These are phyloP conservation scores for Poeciliopsis occidentalis DNA, from an alignment of 2,113 vertebrate species.

Conservation along the genomic window DNA sequence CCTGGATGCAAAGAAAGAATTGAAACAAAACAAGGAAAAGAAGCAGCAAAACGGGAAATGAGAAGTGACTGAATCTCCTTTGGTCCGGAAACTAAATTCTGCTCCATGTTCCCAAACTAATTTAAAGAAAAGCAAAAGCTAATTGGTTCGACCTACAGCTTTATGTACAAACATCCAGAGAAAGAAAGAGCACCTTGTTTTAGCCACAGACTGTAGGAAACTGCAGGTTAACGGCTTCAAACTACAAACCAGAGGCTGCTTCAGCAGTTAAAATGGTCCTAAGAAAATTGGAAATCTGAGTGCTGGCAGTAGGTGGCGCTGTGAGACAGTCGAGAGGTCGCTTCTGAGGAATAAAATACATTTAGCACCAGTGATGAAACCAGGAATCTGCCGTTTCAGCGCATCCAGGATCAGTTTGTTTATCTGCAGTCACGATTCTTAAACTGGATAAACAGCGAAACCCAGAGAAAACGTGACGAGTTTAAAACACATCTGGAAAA, in stretches of 20 bases:
- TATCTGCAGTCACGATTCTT: not conserved
- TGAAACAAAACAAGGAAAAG: not conserved
- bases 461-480: not conserved
- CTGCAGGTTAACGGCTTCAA: not conserved
- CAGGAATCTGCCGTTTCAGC: not conserved
- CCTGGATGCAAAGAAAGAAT: not conserved
- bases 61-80: constrained; percentile 28
- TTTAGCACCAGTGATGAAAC: constrained; percentile 46
- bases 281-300: not conserved
- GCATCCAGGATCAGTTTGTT: not conserved
- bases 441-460: not conserved
- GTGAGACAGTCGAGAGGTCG: not conserved
- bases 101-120: not conserved
- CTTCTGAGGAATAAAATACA: constrained; percentile 4
- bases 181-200: not conserved
- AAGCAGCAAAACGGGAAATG: not conserved
- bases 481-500: not conserved
- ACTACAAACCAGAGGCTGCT: no score
- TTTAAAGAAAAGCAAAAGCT: not conserved
- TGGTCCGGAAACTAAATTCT: constrained; percentile 51
- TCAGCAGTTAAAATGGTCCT: no score
- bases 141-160: not conserved
- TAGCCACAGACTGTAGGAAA: not conserved
- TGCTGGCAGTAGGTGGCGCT: constrained; percentile 77
- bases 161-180: constrained; percentile 36